phyloP scores from a whole-genome alignment of 2,113 vertebrate genomes.

The Gallinago paraguaiae region DNA sequence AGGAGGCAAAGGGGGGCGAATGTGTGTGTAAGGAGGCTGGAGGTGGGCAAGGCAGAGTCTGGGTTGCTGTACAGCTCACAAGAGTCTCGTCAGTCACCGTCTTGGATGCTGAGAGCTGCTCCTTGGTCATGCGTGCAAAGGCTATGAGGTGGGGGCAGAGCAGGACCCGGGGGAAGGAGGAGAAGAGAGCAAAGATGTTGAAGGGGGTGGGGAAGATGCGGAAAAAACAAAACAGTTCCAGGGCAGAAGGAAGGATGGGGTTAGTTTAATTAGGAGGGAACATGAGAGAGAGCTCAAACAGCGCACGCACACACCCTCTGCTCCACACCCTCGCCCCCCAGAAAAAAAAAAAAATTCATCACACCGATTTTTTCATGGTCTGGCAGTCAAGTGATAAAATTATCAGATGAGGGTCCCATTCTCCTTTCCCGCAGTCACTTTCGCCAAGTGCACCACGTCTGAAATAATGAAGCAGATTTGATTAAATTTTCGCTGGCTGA shows the following conservation, averaged over 20 bases:
- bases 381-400: slow-evolving; percentile 77
- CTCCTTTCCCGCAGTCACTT: slow-evolving; percentile 67
- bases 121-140: slow-evolving; percentile 45
- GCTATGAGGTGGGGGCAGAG: slow-evolving; percentile 13
- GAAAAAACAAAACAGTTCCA: slow-evolving; percentile 31
- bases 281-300: neutral
- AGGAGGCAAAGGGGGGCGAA: neutral
- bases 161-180: slow-evolving; percentile 29
- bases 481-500: slow-evolving; percentile 77
- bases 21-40: neutral
- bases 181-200: neutral
- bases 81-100: neutral
- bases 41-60: neutral
- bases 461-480: slow-evolving; percentile 78
- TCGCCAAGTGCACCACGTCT: slow-evolving; percentile 71
- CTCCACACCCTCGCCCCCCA: slow-evolving; percentile 59
- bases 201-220: slow-evolving; percentile 4
- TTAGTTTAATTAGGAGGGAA: slow-evolving; percentile 51
- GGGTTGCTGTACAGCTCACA: neutral
- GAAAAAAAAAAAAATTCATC: slow-evolving; percentile 68
- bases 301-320: slow-evolving; percentile 21
- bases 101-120: slow-evolving; percentile 12
- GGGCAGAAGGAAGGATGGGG: slow-evolving; percentile 15
- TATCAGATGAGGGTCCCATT: slow-evolving; percentile 68
- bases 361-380: slow-evolving; percentile 78